These are phyloP conservation scores for Cantharis flavilabris DNA, from an alignment of 2,888 invertebrate species.

Conservation along the genomic window DNA sequence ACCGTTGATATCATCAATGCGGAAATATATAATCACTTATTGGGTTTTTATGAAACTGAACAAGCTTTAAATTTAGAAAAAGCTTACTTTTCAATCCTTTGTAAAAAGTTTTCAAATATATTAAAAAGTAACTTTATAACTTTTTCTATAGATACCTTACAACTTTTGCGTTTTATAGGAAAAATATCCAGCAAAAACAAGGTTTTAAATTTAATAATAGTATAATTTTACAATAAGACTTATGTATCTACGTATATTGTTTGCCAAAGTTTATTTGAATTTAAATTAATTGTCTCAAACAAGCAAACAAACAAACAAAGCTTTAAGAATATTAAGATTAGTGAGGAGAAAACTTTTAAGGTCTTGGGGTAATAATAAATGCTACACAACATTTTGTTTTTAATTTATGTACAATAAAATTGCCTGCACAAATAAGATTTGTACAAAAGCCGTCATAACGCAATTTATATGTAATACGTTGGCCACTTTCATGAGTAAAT, in stretches of 20 bases:
- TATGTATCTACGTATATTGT: neutral
- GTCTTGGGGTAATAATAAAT: neutral
- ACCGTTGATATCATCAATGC: neutral
- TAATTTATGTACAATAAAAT: neutral
- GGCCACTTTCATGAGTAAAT: too few species aligned
- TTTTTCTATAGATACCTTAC: neutral
- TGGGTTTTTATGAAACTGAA: neutral
- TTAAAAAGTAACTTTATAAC: neutral
- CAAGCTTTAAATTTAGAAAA: neutral
- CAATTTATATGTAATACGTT: too few species aligned
- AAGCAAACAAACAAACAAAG: neutral
- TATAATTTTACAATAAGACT: neutral
- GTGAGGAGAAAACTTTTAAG: neutral
- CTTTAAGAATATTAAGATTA: neutral
- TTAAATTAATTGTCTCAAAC: neutral
- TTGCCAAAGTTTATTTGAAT: neutral
- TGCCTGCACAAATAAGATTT: too few species aligned
- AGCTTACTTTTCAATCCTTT: neutral
- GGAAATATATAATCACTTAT: too few species aligned
- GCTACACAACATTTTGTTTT: neutral
- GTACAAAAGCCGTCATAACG: neutral
- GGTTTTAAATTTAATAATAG: neutral
- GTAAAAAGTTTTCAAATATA: neutral
- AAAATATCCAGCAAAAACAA: neutral
- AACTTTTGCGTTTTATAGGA: neutral